Percentiles rank a stretch among this genome's conserved stretches.
Conservation (phyloP, 2,113 vertebrate species). For the Macrotis lagotis region DNA sequence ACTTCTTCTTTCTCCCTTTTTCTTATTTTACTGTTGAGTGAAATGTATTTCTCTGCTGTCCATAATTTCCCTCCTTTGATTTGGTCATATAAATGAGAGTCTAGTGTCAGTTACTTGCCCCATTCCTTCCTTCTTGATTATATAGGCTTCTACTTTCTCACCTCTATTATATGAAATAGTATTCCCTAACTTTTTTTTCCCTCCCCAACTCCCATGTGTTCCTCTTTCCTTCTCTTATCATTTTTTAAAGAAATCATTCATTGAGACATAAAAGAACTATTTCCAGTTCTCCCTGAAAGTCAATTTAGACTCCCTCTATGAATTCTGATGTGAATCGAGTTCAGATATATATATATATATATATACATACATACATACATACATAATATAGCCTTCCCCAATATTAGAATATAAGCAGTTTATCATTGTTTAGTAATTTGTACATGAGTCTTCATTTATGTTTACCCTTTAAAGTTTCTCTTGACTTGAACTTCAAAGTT, state of each 20-base stretch:
- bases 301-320: background rate
- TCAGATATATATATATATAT: background rate
- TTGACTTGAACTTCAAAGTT: background rate
- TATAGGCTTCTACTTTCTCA: background rate
- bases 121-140: background rate
- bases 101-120: background rate
- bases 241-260: background rate
- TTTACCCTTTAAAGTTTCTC: background rate
- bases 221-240: background rate
- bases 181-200: background rate
- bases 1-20: background rate
- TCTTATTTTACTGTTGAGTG: background rate
- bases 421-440: background rate
- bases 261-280: background rate
- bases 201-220: background rate
- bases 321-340: background rate
- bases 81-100: background rate
- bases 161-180: background rate
- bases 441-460: background rate
- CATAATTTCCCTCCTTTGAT: background rate
- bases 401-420: background rate
- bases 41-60: background rate
- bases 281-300: background rate
- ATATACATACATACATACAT: too few relatives aligned
- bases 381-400: too few relatives aligned